Conservation (phyloP, 2,113 vertebrate species). For the Girardinichthys multiradiatus region DNA sequence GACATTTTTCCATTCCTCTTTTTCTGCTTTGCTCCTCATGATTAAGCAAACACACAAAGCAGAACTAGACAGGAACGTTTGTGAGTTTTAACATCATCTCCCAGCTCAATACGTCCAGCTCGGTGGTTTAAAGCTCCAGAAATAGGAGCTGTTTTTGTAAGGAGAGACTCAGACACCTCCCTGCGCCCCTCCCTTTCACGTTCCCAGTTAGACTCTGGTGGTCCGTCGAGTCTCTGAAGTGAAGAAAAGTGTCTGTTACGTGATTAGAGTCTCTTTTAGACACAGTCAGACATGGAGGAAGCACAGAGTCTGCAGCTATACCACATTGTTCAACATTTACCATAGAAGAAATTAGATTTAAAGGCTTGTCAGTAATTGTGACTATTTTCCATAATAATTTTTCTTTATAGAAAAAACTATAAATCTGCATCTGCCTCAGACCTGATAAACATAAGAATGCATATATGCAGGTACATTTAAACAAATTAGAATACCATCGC, state of each 20-base stretch:
- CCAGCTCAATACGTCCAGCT: constrained; percentile 34
- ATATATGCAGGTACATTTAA: background rate
- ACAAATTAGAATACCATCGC: background rate
- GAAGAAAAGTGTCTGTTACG: constrained; percentile 45
- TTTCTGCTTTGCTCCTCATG: background rate
- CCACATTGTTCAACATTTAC: constrained; percentile 11
- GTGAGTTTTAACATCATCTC: background rate
- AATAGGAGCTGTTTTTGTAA: constrained; percentile 78
- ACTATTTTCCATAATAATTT: background rate
- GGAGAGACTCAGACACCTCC: constrained; percentile 44
- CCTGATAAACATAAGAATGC: background rate
- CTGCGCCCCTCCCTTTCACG: constrained; percentile 19
- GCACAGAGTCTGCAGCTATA: constrained; percentile 32
- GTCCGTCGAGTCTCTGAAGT: constrained; percentile 47
- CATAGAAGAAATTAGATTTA: background rate
- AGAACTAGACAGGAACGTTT: background rate
- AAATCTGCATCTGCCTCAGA: background rate
- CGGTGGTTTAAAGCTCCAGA: constrained; percentile 68
- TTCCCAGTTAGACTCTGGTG: constrained; percentile 40
- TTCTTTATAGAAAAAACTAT: background rate
- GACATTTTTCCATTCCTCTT: background rate
- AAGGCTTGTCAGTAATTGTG: background rate
- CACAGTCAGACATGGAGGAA: constrained; percentile 30
- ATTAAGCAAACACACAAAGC: background rate
- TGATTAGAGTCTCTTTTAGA: constrained; percentile 52